phyloP scores from a whole-genome alignment of 1,140 invertebrate species.

The Trichogramma pretiosum region DNA sequence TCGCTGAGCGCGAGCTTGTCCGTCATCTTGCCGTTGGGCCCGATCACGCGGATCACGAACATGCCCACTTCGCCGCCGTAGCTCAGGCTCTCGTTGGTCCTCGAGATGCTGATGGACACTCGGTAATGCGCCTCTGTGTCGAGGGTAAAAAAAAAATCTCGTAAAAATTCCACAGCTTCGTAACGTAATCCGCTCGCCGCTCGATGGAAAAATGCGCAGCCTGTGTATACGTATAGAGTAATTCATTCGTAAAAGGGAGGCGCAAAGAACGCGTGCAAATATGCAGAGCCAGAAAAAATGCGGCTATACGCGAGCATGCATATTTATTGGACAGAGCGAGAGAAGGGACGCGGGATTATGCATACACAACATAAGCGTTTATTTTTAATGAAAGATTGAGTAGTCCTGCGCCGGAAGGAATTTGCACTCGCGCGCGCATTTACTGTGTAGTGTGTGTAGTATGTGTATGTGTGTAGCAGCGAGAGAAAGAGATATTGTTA shows the following conservation, averaged over 20 bases:
- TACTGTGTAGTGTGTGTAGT: neutral
- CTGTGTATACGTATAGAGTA: too few species aligned
- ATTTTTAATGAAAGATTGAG: neutral
- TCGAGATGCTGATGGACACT: constrained; percentile 63
- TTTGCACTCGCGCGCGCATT: neutral
- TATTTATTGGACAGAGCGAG: neutral
- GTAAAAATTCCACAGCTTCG: too few species aligned
- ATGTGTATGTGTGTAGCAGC: too few species aligned
- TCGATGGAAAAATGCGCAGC: too few species aligned
- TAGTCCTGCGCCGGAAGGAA: neutral
- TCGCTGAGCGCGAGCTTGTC: constrained; percentile 52
- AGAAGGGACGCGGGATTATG: too few species aligned
- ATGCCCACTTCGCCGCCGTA: constrained; percentile 73
- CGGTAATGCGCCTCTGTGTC: constrained; percentile 62
- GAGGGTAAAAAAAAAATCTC: too few species aligned
- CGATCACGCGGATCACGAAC: constrained; percentile 59
- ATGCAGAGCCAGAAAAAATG: neutral
- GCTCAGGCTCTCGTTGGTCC: constrained; percentile 55
- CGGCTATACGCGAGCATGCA: neutral
- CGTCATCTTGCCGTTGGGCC: constrained; percentile 50
- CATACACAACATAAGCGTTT: too few species aligned
- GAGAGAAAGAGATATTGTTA: too few species aligned
- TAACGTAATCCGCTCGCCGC: too few species aligned
- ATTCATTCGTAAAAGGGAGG: too few species aligned
- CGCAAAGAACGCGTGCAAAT: neutral